Evolutionary conservation across 2,797 vertebrate genomes (phyloP).

Genomic region (Silurus aristotelis): DNA sequence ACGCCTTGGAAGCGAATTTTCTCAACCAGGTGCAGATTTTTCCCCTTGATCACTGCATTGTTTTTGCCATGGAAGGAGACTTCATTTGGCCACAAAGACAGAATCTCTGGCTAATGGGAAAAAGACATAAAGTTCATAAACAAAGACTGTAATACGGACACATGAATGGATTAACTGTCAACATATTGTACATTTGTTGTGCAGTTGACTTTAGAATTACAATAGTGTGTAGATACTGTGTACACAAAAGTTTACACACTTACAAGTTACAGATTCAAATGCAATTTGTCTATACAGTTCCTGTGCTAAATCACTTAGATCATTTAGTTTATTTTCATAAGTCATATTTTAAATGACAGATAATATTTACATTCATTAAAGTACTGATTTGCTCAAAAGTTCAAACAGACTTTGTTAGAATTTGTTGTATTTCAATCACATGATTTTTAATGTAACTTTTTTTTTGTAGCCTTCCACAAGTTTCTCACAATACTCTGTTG

Average conservation of each 20-base stretch:
- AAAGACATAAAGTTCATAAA: slow-evolving; percentile 1
- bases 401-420: too few species aligned
- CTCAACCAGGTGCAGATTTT: slow-evolving; percentile 77
- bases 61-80: slow-evolving; percentile 84
- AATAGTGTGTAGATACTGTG: not conserved
- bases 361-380: too few species aligned
- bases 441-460: too few species aligned
- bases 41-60: slow-evolving; percentile 75
- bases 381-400: too few species aligned
- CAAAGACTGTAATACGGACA: not conserved
- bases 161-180: not conserved
- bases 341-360: too few species aligned
- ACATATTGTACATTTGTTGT: not conserved
- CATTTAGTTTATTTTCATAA: too few species aligned
- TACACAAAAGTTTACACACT: not conserved
- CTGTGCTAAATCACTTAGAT: not conserved
- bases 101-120: slow-evolving; percentile 74
- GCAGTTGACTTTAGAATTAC: not conserved
- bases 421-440: too few species aligned
- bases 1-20: slow-evolving; percentile 76
- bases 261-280: not conserved
- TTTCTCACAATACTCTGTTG: too few species aligned
- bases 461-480: too few species aligned
- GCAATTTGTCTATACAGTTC: not conserved
- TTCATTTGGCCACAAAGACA: slow-evolving; percentile 74